Percentiles rank a stretch among this genome's conserved stretches.
These are phyloP conservation scores for Catharus minimus DNA, from an alignment of 2,113 vertebrate species.

Conservation along the genomic window DNA sequence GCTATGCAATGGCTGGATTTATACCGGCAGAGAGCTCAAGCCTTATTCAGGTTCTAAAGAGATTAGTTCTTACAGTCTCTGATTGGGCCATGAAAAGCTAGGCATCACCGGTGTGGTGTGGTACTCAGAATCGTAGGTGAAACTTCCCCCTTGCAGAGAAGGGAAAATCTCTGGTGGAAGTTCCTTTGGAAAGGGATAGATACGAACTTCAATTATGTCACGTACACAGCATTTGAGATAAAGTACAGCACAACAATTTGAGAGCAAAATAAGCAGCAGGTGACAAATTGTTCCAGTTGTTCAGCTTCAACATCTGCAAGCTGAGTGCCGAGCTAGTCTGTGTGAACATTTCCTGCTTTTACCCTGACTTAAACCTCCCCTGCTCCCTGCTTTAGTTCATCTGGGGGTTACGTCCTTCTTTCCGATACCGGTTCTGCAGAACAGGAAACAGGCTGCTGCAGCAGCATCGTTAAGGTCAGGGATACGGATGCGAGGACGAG, in stretches of 20 bases:
- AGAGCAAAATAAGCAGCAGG: background rate
- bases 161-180: background rate
- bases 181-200: background rate
- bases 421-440: background rate
- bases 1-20: background rate
- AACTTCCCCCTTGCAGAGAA: background rate
- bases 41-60: background rate
- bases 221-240: background rate
- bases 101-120: background rate
- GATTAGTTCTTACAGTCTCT: background rate
- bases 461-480: background rate
- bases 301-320: background rate
- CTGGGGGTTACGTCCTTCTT: background rate
- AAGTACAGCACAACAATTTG: background rate
- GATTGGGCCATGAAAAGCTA: background rate
- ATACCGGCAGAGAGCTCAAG: background rate
- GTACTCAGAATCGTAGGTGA: background rate
- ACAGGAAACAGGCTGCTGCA: background rate
- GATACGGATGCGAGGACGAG: background rate
- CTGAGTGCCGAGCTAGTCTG: background rate
- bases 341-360: background rate
- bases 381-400: background rate
- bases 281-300: background rate
- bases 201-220: background rate
- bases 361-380: background rate